Conservation (phyloP, 2,888 invertebrate species). For the Tetheella fluctuosa region DNA sequence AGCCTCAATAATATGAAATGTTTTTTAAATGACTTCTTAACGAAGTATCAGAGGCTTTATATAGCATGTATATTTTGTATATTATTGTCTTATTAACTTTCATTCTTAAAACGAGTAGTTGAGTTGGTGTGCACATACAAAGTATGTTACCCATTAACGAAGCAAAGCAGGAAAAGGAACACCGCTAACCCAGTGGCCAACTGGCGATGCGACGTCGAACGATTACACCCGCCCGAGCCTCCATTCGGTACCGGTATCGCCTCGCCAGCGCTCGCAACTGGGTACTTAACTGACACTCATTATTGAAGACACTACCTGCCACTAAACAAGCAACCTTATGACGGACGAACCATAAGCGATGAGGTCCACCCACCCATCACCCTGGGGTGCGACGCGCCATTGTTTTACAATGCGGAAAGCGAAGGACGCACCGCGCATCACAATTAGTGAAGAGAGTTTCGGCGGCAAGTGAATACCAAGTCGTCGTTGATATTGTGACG, state of each 20-base stretch:
- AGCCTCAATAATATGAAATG: neutral
- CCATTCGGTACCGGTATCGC: constrained; percentile 76
- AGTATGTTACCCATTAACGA: constrained; percentile 69
- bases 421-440: constrained; percentile 70
- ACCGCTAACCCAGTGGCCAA: constrained; percentile 83
- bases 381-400: constrained; percentile 70
- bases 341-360: constrained; percentile 53
- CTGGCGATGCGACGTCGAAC: constrained; percentile 72
- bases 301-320: constrained; percentile 45
- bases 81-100: constrained; percentile 5
- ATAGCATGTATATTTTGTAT: too few relatives aligned
- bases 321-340: constrained; percentile 47
- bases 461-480: constrained; percentile 77
- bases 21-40: neutral
- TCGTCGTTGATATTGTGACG: constrained; percentile 57
- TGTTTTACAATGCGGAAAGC: constrained; percentile 78
- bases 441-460: constrained; percentile 79
- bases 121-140: constrained; percentile 49
- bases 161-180: constrained; percentile 79
- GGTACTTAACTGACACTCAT: constrained; percentile 52
- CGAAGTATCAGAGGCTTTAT: neutral
- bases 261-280: constrained; percentile 65
- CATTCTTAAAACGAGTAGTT: constrained; percentile 18
- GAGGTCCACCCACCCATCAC: constrained; percentile 62
- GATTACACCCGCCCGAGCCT: constrained; percentile 67